These are phyloP conservation scores for Nettapus auritus DNA, from an alignment of 2,113 vertebrate species.

Conservation along the genomic window DNA sequence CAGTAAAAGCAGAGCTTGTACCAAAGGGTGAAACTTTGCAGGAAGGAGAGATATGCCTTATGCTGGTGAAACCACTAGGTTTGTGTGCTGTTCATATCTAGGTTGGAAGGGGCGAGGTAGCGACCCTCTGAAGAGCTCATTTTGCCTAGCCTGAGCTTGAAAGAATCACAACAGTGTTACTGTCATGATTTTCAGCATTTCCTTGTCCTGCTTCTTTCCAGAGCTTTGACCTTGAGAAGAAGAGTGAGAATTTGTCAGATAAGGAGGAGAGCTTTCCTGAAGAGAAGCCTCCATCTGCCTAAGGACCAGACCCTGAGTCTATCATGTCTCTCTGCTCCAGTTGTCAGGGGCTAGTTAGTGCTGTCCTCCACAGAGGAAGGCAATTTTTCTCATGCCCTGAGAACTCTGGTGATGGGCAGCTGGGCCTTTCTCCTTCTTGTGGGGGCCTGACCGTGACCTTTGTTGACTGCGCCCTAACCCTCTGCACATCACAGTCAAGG, in stretches of 20 bases:
- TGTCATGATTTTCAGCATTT: not conserved
- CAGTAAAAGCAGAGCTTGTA: not conserved
- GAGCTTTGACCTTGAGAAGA: constrained; percentile 88
- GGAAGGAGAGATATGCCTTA: not conserved
- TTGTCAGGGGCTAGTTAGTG: not conserved
- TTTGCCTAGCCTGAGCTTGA: rapidly evolving
- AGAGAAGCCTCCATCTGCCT: constrained; percentile 8
- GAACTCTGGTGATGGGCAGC: not conserved
- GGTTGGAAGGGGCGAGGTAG: not conserved
- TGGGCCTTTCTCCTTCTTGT: not conserved
- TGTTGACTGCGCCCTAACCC: rapidly evolving
- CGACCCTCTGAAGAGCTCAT: not conserved
- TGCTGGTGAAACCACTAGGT: not conserved
- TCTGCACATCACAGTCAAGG: not conserved
- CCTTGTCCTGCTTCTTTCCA: constrained; percentile 40
- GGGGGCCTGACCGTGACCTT: not conserved
- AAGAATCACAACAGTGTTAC: not conserved
- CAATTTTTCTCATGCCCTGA: not conserved
- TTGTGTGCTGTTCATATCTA: not conserved
- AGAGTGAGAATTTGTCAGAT: constrained; percentile 66
- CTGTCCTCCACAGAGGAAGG: not conserved
- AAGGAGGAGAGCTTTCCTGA: constrained; percentile 61
- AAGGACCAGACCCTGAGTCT: not conserved
- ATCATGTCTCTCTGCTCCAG: not conserved
- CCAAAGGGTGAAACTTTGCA: not conserved